Evolutionary conservation across 2,797 vertebrate genomes (phyloP).

Genomic region (Microchirus variegatus): DNA sequence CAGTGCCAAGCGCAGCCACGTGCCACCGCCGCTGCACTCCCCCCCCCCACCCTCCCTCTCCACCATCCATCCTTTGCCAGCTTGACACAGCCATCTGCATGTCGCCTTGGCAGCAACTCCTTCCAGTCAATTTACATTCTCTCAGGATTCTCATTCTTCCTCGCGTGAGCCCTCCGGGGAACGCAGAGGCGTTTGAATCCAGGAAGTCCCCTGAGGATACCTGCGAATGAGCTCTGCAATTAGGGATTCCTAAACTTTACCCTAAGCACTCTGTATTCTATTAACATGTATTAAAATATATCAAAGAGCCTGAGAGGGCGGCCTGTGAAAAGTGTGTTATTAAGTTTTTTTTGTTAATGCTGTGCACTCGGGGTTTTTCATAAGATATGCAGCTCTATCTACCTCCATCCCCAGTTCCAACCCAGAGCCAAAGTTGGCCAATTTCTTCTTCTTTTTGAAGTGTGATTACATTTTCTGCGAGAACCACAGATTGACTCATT

Average conservation of each 20-base stretch:
- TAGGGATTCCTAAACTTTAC: conserved; percentile 59
- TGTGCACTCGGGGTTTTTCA: too few species aligned
- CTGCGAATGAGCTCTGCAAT: conserved; percentile 47
- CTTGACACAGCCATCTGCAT: conserved; percentile 73
- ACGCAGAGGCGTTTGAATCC: conserved; percentile 56
- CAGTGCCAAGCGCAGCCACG: conserved; percentile 68
- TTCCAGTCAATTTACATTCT: conserved; percentile 66
- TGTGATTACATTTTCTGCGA: conserved; percentile 53
- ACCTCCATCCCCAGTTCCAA: conserved; percentile 22
- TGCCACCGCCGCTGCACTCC: conserved; percentile 31
- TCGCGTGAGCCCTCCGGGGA: conserved; percentile 38
- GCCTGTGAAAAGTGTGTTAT: conserved; percentile 8
- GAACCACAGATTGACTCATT: conserved; percentile 46
- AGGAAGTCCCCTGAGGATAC: conserved; percentile 47
- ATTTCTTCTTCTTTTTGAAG: conserved; percentile 14
- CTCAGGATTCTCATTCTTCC: conserved; percentile 44
- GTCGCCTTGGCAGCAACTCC: conserved; percentile 59
- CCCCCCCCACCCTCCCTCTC: conserved; percentile 13
- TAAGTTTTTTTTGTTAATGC: conserved; percentile 27
- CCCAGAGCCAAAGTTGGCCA: conserved; percentile 20
- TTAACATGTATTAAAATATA: conserved; percentile 62
- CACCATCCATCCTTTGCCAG: conserved; percentile 55
- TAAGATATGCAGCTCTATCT: conserved; percentile 12
- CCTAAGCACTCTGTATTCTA: conserved; percentile 50
- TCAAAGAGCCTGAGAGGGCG: conserved; percentile 41